Conservation (phyloP, 2,888 invertebrate species). For the Agriopis marginaria region DNA sequence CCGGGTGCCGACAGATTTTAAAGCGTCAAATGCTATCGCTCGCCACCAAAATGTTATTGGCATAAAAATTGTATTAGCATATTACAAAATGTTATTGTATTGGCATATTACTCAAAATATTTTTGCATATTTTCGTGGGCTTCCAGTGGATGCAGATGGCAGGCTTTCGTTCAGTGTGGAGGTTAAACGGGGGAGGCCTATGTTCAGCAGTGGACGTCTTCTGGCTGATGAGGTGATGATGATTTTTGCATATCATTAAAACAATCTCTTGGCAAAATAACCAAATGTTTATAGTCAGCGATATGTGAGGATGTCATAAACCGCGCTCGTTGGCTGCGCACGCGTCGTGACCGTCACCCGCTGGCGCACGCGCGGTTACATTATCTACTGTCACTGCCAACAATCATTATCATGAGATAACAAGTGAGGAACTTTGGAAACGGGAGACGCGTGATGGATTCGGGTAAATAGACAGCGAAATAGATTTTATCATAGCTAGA, state of each 20-base stretch:
- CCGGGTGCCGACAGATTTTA: too few relatives aligned
- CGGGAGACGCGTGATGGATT: too few relatives aligned
- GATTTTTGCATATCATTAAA: constrained; percentile 6
- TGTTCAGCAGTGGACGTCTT: too few relatives aligned
- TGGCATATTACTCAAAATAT: background rate
- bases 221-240: too few relatives aligned
- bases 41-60: background rate
- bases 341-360: constrained; percentile 38
- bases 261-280: background rate
- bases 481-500: too few relatives aligned
- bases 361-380: constrained; percentile 26
- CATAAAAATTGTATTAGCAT: too few relatives aligned
- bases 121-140: constrained; percentile 9
- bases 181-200: too few relatives aligned
- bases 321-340: constrained; percentile 54
- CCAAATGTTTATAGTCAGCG: background rate
- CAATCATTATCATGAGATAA: background rate
- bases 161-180: too few relatives aligned
- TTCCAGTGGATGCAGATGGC: too few relatives aligned
- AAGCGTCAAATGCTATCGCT: too few relatives aligned
- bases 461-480: too few relatives aligned
- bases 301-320: constrained; percentile 46
- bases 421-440: background rate
- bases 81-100: too few relatives aligned
- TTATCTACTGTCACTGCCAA: constrained; percentile 3